Evolutionary conservation across 2,797 vertebrate genomes (phyloP).

Genomic region (Antrozous pallidus): DNA sequence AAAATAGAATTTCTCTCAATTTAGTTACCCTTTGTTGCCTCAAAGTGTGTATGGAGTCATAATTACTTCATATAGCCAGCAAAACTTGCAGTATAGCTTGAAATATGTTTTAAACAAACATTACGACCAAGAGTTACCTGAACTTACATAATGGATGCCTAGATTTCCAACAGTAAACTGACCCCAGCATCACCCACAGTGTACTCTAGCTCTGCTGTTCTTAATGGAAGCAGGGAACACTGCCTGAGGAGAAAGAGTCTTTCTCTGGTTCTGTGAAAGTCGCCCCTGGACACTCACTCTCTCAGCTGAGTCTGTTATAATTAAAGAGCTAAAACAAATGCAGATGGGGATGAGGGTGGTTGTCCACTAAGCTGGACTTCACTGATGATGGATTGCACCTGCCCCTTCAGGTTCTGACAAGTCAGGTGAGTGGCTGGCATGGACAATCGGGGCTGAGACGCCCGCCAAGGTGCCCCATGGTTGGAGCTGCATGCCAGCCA

Average conservation of each 20-base stretch:
- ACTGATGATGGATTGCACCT: no score
- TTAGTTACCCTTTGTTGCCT: neutral
- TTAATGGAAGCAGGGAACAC: neutral
- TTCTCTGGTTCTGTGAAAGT: no score
- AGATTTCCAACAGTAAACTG: neutral
- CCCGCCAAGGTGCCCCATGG: accelerated
- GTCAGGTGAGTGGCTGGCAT: neutral
- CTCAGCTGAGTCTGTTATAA: neutral
- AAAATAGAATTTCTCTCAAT: neutral
- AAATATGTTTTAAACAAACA: neutral
- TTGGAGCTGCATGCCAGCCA: accelerated
- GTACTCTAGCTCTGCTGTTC: accelerated
- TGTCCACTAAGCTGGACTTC: neutral
- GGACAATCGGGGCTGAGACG: neutral
- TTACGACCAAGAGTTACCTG: neutral
- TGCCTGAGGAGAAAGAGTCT: neutral
- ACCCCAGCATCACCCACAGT: neutral
- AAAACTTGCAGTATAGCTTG: neutral
- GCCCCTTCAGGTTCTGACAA: neutral
- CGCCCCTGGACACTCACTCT: accelerated
- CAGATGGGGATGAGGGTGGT: accelerated
- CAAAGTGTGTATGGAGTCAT: accelerated
- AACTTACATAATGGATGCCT: accelerated
- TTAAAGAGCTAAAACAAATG: neutral
- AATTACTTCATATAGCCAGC: neutral